phyloP scores from a whole-genome alignment of 2,888 invertebrate genomes.

The Helleia helle region DNA sequence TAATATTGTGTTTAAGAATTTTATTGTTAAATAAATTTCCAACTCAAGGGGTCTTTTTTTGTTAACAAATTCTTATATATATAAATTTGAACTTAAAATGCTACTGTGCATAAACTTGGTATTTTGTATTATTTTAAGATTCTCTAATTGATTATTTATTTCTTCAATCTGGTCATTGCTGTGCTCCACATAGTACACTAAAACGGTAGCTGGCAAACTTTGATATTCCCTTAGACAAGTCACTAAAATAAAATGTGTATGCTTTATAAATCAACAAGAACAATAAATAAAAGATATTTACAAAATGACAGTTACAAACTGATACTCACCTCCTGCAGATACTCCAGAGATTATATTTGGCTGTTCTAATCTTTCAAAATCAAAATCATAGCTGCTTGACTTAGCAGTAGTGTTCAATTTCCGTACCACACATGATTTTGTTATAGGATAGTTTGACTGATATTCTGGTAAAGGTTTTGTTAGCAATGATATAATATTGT shows the following conservation, averaged over 20 bases:
- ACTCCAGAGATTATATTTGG: constrained; percentile 64
- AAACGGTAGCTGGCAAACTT: constrained; percentile 35
- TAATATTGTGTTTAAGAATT: constrained; percentile 32
- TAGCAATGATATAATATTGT: constrained; percentile 42
- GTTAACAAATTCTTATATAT: constrained; percentile 30
- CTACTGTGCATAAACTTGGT: constrained; percentile 25
- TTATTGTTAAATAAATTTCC: constrained; percentile 17
- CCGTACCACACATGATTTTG: constrained; percentile 38
- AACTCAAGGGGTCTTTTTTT: neutral
- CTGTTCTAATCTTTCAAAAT: constrained; percentile 51
- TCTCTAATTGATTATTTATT: constrained; percentile 38
- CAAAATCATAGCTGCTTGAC: constrained; percentile 21
- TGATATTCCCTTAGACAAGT: constrained; percentile 46
- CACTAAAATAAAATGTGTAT: too few species aligned
- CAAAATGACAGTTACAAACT: neutral
- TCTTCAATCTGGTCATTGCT: constrained; percentile 44
- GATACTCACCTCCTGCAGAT: constrained; percentile 55
- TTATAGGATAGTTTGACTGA: constrained; percentile 31
- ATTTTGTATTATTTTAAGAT: constrained; percentile 37
- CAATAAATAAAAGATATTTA: neutral
- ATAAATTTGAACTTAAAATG: constrained; percentile 51
- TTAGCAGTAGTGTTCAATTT: constrained; percentile 31
- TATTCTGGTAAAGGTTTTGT: constrained; percentile 55
- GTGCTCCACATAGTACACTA: constrained; percentile 50
- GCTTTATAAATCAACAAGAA: constrained; percentile 31